Percentiles rank a stretch among this genome's conserved stretches.
These are phyloP conservation scores for Ginglymostoma cirratum DNA, from an alignment of 2,113 vertebrate species.

Conservation along the genomic window DNA sequence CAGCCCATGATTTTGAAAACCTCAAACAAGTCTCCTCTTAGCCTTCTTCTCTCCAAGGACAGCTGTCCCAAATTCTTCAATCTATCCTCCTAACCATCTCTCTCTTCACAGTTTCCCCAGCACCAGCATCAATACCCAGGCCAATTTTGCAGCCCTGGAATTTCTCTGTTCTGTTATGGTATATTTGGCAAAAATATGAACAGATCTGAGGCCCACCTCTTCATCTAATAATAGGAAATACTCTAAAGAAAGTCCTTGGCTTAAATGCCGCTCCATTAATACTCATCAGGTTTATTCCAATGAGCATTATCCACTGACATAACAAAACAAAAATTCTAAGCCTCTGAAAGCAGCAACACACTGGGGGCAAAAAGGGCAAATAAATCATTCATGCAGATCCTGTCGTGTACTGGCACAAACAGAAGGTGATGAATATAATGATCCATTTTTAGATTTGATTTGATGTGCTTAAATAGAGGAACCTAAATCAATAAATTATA, in stretches of 20 bases:
- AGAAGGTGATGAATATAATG: slow-evolving; percentile 38
- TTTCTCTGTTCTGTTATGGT: background rate
- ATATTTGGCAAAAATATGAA: background rate
- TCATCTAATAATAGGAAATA: background rate
- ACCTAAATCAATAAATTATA: slow-evolving; percentile 44
- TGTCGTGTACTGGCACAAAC: background rate
- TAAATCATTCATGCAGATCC: slow-evolving; percentile 28
- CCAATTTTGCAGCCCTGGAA: background rate
- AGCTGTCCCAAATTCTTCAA: no score
- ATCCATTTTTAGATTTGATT: slow-evolving; percentile 43
- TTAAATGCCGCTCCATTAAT: background rate
- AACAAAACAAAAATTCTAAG: background rate
- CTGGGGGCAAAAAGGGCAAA: background rate
- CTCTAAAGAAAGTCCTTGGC: background rate
- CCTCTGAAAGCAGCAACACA: background rate
- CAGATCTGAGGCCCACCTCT: no score
- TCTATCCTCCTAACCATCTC: no score
- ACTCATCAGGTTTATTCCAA: background rate
- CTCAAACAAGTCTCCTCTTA: no score
- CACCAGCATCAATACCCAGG: background rate
- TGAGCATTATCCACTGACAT: background rate
- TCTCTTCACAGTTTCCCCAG: background rate
- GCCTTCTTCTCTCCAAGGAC: no score
- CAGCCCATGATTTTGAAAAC: no score
- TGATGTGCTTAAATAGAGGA: slow-evolving; percentile 49